Evolutionary conservation across 2,113 vertebrate species (phyloP).

Genomic region (Chunga burmeisteri): DNA sequence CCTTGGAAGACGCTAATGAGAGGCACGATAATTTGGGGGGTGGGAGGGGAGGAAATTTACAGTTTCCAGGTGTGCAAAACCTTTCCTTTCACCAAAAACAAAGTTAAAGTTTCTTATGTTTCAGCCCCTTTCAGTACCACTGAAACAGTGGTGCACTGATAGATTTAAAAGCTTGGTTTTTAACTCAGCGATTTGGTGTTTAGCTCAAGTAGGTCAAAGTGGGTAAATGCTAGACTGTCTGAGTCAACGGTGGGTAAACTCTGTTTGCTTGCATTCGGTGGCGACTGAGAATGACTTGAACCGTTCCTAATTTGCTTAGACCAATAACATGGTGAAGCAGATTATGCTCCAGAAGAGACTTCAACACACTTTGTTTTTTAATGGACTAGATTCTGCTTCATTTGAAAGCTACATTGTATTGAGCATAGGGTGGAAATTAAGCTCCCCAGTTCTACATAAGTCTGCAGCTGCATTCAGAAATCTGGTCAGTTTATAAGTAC

Average conservation of each 20-base stretch:
- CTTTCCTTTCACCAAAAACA: neutral
- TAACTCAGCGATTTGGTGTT: neutral
- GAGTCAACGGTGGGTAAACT: neutral
- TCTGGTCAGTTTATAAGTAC: constrained; percentile 33
- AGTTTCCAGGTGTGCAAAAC: neutral
- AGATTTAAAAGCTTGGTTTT: neutral
- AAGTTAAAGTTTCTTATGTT: neutral
- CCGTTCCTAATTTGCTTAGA: neutral
- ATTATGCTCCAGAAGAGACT: neutral
- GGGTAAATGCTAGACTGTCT: neutral
- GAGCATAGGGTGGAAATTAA: neutral
- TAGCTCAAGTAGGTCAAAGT: neutral
- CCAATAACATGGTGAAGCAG: neutral
- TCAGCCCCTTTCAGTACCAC: neutral
- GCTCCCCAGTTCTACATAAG: neutral
- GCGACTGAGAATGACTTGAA: neutral
- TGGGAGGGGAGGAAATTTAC: rapidly evolving
- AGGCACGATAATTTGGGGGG: rapidly evolving
- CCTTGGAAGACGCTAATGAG: neutral
- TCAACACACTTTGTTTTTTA: neutral
- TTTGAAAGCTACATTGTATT: neutral
- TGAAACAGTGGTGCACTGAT: neutral
- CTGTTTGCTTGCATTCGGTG: neutral
- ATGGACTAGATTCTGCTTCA: neutral
- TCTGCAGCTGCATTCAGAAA: constrained; percentile 62